phyloP scores from a whole-genome alignment of 2,797 vertebrate species.

The Sylvilagus floridanus region DNA sequence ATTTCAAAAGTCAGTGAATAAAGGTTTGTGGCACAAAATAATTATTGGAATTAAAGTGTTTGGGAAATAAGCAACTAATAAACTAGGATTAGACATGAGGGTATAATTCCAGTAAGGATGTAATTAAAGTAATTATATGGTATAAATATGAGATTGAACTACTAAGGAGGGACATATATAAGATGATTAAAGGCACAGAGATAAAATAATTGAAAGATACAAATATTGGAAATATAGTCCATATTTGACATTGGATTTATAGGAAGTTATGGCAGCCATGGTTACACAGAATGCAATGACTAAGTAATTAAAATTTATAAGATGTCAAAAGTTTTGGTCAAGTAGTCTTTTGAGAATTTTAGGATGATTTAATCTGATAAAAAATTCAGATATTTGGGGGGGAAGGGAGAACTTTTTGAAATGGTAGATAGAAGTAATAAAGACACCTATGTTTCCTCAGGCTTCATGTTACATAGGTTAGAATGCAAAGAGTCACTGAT shows the following conservation, averaged over 20 bases:
- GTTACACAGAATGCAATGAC: not conserved
- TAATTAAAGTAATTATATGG: not conserved
- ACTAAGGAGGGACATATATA: not conserved
- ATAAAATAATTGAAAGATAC: not conserved
- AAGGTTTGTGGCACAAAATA: not conserved
- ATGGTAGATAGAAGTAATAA: not conserved
- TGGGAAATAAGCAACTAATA: conserved; percentile 28
- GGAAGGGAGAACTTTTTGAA: not conserved
- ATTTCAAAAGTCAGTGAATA: conserved; percentile 10
- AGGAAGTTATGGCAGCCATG: not conserved
- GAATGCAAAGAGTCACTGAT: not conserved
- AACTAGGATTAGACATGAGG: conserved; percentile 1
- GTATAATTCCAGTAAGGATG: not conserved
- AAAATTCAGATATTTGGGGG: not conserved
- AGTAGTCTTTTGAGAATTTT: not conserved
- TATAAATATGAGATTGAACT: not conserved
- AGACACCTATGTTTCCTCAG: not conserved
- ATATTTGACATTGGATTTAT: not conserved
- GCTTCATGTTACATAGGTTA: not conserved
- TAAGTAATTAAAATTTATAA: not conserved
- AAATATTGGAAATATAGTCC: conserved; percentile 6
- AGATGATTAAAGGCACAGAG: not conserved
- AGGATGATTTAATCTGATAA: not conserved
- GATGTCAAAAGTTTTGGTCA: not conserved
- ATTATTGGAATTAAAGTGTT: not conserved